Base-by-base conservation (phyloP, 2,113 vertebrate species). In the Crotalus horridus region DNA sequence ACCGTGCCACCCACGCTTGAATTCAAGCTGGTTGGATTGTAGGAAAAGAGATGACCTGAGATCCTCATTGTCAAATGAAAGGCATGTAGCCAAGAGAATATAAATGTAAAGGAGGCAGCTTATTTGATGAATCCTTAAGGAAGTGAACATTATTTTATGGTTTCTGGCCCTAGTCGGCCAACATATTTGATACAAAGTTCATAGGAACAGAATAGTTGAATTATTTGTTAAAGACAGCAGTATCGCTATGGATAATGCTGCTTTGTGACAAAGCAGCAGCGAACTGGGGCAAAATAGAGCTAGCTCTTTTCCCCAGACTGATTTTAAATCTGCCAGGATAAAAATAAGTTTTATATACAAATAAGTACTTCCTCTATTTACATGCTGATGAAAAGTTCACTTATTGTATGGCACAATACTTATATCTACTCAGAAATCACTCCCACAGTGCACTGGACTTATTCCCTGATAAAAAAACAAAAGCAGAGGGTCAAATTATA, bases 331-430 rank as follows among this genome's bases (percentile, higher is more conserved):
- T 91, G 20, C 51, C 48, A 43, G 11, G 24, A 94, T 94, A 90
- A 46, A 39, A 1, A 94, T 91, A 91, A 94, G 93, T 85, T 91
- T 92, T 95, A 92, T 91, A 61, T 46, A 51, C 61, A 91, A 93
- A 85, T 54, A 9, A 90, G 59, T n/a, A 89, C 53, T 90, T 94
- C 87, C 95, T 91, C 53, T 94, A 95, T 93, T 94, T 94, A 95
- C 94, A 93, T 81, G 26, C 51, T 69, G 88, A 94, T 46, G 91
- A 92, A 85, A 92, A 91, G 89, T 87, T 91, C 94, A 94, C 33
- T 88, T 88, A 43, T 17, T 69, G 58, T 5, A 64, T 26, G 69
- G 17, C 29, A 29, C 58, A 11, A 53, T 69, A 15, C 13, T 39
- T 48, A 51, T 69, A 17, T 90, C 26, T 51, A 21, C 46, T 90